Evolutionary conservation across 2,888 invertebrate genomes (phyloP), one percentile per base, ranked within the genome.

Genomic region (Drosophila ustulata): DNA sequence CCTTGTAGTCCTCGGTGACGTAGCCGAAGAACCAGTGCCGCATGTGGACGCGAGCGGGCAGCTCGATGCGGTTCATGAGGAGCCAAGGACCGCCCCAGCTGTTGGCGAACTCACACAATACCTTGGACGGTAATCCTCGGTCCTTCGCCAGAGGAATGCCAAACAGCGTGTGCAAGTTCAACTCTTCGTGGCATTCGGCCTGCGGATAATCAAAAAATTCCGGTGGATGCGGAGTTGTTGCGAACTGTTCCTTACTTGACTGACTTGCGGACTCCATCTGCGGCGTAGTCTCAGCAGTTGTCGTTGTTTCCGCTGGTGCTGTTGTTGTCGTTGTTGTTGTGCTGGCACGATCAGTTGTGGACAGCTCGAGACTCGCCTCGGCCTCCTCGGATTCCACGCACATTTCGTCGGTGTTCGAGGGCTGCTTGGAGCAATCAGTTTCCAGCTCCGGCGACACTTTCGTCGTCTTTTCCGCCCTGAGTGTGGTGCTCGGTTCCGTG

Each of bases 1-100:
- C 88, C 57, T 69, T 74, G 13, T 75, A 79, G 32, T 84, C 88
- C 0, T 70, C 70, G 11, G 82, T 71, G 1, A 75, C 9, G n/a
- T 87, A 87, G 11, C 83, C 83, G 8, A 79, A 74, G 50, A 71
- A 72, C 79, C 82, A 84, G 26, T 84, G 82, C 0, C 85, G 52
- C 66, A 81, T 61, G 13, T 84, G 88, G 0, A 81, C 9, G 1
- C 80, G 64, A 0, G 43, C 58, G 0, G 83, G 83, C 41, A 84
- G 52, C 34, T 79, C 75, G 7, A 84, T 71, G 11, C 88, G 85
- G 6, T 64, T 59, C 75, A 79, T 84, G 26, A 84, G 63, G 1
- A 84, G 46, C 83, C 83, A 84, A 8, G 77, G 70, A 18, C 85
- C 80, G 1, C 59, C 52, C 82, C 79, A 84, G 26, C 34, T 43